Evolutionary conservation across 2,113 vertebrate genomes (phyloP), one percentile per base, ranked within the genome.

Genomic region (Hemichromis elongatus): DNA sequence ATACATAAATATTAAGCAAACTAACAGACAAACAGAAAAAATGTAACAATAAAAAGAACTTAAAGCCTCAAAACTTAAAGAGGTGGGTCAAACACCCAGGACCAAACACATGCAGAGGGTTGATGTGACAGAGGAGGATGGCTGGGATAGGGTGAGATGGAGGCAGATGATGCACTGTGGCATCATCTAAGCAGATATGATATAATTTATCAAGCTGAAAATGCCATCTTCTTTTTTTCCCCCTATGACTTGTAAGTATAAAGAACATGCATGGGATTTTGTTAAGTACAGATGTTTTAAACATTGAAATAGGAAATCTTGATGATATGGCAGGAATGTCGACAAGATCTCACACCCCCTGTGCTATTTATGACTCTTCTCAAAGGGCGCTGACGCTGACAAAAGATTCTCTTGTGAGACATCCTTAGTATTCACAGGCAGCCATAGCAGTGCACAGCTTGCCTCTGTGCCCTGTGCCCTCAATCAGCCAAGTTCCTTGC

Each of bases 401-500:
- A 92, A 90, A 93, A 90, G 81, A 59, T 66, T 84, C 86, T 87
- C 84, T 86, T 89, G 80, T 85, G 88, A 87, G 77, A 21, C 82
- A 80, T 88, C 84, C 45, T 91, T 77, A 86, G 84, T 59, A 91
- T 94, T 93, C 90, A 87, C 79, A 88, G 80, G 82, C 90, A 81
- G 56, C 80, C 26, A 26, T 33, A 7, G 79, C 86, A 11, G 9
- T 55, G 80, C 85, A 79, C 86, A 80, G 86, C 16, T 55, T 57
- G 21, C 40, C 80, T 89, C 78, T 86, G 79, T 63, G 85, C 87
- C 77, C 86, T 77, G 59, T 91, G 92, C 85, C 92, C 93, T 93
- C 93, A 87, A 89, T 93, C 90, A 91, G 83, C 92, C 90, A 80
- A 89, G 91, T 84, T 88, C 88, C 82, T 89, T 63, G 93, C 92